Percentiles rank a stretch among this genome's conserved stretches.
Conservation (phyloP, 2,113 vertebrate species). For the Eulacestoma nigropectus region DNA sequence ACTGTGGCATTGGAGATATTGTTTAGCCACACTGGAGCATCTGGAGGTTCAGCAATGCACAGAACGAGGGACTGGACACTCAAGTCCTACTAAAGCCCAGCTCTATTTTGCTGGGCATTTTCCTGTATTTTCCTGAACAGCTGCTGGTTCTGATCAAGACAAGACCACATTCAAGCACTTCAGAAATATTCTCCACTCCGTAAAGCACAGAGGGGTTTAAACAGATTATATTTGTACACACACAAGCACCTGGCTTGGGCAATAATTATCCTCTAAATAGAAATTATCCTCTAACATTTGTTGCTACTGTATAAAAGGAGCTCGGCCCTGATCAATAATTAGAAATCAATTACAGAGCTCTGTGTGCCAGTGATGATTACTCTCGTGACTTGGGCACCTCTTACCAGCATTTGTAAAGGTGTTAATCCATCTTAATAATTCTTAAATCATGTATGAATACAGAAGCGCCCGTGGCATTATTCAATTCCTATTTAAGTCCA, state of each 20-base stretch:
- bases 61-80: fast-evolving
- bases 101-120: background rate
- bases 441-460: conserved; percentile 7
- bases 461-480: background rate
- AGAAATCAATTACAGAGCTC: background rate
- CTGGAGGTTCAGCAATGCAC: fast-evolving
- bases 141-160: background rate
- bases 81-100: background rate
- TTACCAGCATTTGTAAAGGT: background rate
- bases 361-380: background rate
- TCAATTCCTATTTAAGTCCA: background rate
- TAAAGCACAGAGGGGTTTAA: background rate
- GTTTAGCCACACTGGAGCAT: fast-evolving
- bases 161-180: background rate
- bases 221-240: background rate
- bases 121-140: background rate
- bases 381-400: background rate
- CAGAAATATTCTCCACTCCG: background rate
- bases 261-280: background rate
- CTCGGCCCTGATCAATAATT: background rate
- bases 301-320: background rate
- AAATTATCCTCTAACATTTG: background rate
- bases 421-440: conserved; percentile 24
- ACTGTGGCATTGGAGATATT: fast-evolving
- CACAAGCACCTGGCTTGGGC: background rate